A percentile compares a stretch with the other conserved stretches of the same genome.
These are phyloP conservation scores for Polia nebulosa DNA, from an alignment of 2,888 invertebrate genomes.

Conservation along the genomic window DNA sequence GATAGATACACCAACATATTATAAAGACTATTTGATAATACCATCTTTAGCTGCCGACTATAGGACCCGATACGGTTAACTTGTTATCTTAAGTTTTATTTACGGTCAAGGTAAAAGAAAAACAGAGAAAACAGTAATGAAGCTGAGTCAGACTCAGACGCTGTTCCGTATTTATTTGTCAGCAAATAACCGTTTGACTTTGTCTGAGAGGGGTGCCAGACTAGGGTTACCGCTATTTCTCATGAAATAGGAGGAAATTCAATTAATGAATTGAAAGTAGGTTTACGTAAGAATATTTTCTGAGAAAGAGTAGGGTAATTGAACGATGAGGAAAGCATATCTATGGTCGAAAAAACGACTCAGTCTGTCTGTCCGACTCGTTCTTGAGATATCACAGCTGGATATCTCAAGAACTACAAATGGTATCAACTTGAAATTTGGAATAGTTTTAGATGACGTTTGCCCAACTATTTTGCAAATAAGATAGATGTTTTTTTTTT, in stretches of 20 bases:
- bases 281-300: not conserved
- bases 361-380: no score
- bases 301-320: not conserved
- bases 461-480: no score
- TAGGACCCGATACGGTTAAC: not conserved
- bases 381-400: no score
- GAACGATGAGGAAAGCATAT: not conserved
- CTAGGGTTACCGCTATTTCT: slow-evolving; percentile 40
- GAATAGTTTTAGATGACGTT: no score
- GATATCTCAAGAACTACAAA: no score
- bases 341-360: not conserved
- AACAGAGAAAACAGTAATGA: slow-evolving; percentile 11
- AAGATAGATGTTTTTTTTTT: no score
- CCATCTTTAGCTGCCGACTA: not conserved
- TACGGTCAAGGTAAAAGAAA: slow-evolving; percentile 3
- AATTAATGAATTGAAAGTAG: not conserved
- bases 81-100: slow-evolving; percentile 15
- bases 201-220: slow-evolving; percentile 40
- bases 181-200: slow-evolving; percentile 34
- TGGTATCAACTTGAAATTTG: no score
- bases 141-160: slow-evolving; percentile 45
- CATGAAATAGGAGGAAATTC: not conserved
- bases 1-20: not conserved
- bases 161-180: slow-evolving; percentile 37
- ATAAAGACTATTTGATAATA: no score